Evolutionary conservation across 2,113 vertebrate species (phyloP), one percentile per base, ranked within the genome.

Genomic region (Lipotes vexillifer): DNA sequence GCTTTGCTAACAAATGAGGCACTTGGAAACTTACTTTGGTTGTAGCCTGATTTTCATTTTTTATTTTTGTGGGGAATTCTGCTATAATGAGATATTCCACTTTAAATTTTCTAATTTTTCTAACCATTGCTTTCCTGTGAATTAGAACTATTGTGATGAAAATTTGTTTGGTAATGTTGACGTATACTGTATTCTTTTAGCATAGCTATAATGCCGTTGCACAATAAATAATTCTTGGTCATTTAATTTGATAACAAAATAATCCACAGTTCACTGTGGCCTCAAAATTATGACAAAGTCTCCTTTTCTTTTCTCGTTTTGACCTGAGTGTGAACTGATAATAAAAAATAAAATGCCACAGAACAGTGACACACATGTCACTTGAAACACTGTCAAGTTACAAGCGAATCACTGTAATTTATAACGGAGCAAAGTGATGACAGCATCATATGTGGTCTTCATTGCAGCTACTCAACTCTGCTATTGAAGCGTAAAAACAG

Each of bases 1-100:
- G 74, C 92, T 96, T 89, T 88, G 81, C 90, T 96, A 95, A 97
- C 78, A 97, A 96, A 95, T 86, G 72, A 88, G 84, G 49, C 88
- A 83, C 61, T 96, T 75, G 49, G 95, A 97, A 97, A 94, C 84
- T 97, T 94, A 89, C 78, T 96, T 95, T 87, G 44, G 71, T 85
- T 94, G 59, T 31, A 83, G 72, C 72, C 59, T 93, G 81, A 88
- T 96, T 96, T 96, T 97, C 49, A 88, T 71, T 96, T 91, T 84
- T 95, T 74, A 23, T 88, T 82, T 97, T 96, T 96, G 90, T 96
- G 88, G 91, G 92, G 88, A 97, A 96, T 95, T 96, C 75, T 96
- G 52, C 46, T 93, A 41, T 93, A 86, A 85, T 80, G 84, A 96
- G 82, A 94, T 72, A 92, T 57, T 97, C 21, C 44, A 55, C 61